Base-by-base conservation (phyloP, 2,113 vertebrate species). In the Sander lucioperca region DNA sequence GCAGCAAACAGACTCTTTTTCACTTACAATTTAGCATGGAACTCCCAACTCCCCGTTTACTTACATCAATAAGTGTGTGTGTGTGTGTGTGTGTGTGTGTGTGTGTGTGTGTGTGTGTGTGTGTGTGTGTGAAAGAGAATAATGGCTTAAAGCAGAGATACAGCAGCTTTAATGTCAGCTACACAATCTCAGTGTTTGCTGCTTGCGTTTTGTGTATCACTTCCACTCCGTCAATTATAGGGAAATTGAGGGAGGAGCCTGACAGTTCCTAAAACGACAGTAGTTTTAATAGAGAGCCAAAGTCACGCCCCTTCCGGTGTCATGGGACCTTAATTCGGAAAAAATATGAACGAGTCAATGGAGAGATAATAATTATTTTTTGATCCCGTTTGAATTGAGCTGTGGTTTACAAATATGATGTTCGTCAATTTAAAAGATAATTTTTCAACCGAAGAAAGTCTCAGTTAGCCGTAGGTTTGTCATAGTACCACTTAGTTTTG, bases 211-310 rank as follows among this genome's bases (percentile, higher is more conserved):
- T 58, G 64, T 57, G 47, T 69, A 48, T 25, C 15, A 69, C 9
- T 36, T 65, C 2, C 27, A 30, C 36, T 19, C 19, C 64, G 61
- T 70, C 69, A 80, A 61, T 68, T 48, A 76, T 8, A 12, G 9
- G 19, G 43, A 58, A 58, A 62, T 6, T 71, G 39, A 25, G 2
- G 8, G 36, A 39, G 18, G 43, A 72, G 11, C 50, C 39, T 77
- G 62, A 69, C 45, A 43, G 5, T 1, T 33, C 16, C 30, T 51
- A 27, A 45, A 59, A 58, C 27, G 11, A 61, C 39, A 75, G 5
- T 12, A 50, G 13, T 47, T 18, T 30, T 69, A 53, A 51, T 27
- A 27, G 27, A 27, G 27, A 27, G 27, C 27, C 27, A 2, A 27
- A 27, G 27, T 27, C 27, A 27, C 27, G 27, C 27, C 27, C 27